Evolutionary conservation across 2,113 vertebrate species (phyloP), one percentile per base, ranked within the genome.

Genomic region (Tichodroma muraria): DNA sequence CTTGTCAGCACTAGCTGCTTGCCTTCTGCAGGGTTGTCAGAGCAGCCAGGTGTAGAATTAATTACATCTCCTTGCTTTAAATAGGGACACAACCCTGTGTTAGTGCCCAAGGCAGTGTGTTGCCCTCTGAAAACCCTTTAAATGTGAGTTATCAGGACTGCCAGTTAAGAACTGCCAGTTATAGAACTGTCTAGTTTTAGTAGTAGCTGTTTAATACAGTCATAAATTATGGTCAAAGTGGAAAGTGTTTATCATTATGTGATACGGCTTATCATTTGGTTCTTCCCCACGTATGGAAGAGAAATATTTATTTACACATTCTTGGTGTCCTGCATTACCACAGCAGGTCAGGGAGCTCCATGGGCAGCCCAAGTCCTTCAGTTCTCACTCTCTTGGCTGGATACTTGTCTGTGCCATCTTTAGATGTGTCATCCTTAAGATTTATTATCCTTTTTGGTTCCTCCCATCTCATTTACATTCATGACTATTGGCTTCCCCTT

Each of bases 211-310:
- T 92, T 54, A 80, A 86, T 59, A 7, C 33, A 35, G 45, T 65
- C 37, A 1, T 83, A 57, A 95, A 71, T 93, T 80, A 77, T 3
- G 12, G 76, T 76, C 2, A 0, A 33, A 78, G 72, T 40, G 80
- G 90, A 70, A 95, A 71, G 82, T 60, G 66, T 88, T 92, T 92
- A 49, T 93, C 79, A 15, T 80, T 73, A 19, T 54, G 72, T 59
- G 94, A 80, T 84, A 71, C 0, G 6, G 56, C 80, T 91, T 93
- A 94, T 90, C 83, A 25, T 63, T 90, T 92, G 94, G 85, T 83
- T 92, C 47, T 83, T 77, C 60, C 47, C 69, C 92, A 80, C 71
- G 85, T 4, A 37, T 0, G 0, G 88, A 70, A 40, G 44, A 52
- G 76, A 75, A 90, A 44, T 78, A 80, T 84, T 95, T 88, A 73